Conservation (phyloP, 2,113 vertebrate species). For the Alexandromys fortis region DNA sequence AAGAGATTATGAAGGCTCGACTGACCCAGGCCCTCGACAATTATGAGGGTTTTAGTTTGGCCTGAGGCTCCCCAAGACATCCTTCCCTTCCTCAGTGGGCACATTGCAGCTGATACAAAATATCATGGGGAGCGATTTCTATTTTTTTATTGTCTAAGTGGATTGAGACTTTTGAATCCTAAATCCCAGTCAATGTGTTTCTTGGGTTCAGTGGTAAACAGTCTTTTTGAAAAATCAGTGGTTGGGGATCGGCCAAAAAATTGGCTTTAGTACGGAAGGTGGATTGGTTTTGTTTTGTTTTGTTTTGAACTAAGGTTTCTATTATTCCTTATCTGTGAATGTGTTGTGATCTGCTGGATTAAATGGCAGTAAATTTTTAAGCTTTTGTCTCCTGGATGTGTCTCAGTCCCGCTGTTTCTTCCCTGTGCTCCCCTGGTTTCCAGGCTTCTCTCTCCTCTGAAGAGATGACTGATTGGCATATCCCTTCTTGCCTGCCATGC, state of each 20-base stretch:
- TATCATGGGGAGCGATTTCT: constrained; percentile 75
- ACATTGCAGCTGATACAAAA: constrained; percentile 52
- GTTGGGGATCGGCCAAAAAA: constrained; percentile 1
- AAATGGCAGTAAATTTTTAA: constrained; percentile 51
- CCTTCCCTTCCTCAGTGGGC: background rate
- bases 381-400: constrained; percentile 41
- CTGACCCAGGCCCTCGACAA: constrained; percentile 96
- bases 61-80: constrained; percentile 84
- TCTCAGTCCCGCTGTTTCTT: background rate
- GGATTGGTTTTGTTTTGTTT: background rate
- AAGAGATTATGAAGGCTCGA: constrained; percentile 90
- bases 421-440: background rate
- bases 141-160: constrained; percentile 85
- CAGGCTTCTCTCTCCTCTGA: constrained; percentile 25
- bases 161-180: constrained; percentile 56
- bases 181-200: constrained; percentile 37
- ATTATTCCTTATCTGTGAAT: constrained; percentile 49
- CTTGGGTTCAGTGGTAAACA: constrained; percentile 21
- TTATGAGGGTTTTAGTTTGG: constrained; percentile 98
- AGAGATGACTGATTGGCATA: constrained; percentile 62
- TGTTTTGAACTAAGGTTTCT: constrained; percentile 16
- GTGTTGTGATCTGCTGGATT: constrained; percentile 41
- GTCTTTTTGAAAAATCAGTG: constrained; percentile 42
- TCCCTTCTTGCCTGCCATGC: background rate
- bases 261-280: background rate